Evolutionary conservation across 1,140 invertebrate genomes (phyloP), one percentile per base, ranked within the genome.

Genomic region (Plectrocnemia conspersa): DNA sequence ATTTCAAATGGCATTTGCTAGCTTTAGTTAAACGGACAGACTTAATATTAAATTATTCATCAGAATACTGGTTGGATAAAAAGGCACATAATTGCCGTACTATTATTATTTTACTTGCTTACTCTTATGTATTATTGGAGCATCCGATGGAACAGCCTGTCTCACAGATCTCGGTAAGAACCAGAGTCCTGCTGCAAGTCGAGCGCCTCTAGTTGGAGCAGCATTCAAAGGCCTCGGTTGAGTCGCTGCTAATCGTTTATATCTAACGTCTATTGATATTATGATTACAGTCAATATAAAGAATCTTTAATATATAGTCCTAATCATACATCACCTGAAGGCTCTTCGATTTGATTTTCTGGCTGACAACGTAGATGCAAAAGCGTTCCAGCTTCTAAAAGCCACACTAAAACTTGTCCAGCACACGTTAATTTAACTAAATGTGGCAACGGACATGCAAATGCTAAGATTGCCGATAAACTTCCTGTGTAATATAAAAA

Each of bases 391-490:
- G 73, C 68, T 58, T 76, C 70, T 41, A 76, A 68, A 2, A 66
- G 63, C 56, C 74, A 72, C 9, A 71, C 68, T 19, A 76, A 59
- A 47, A 76, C 63, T 57, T 75, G 74, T 44, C 74, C 74, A 3
- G 69, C 74, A 42, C 74, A 73, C 66, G 74, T 73, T 35, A 76
- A 54, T 13, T 72, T 75, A 57, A 76, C 73, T 69, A 76, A 71
- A 50, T 75, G 74, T 2, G 71, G 68, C 55, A 84, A 56, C 0
- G 82, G 82, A 64, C 82, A 83, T 10, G 82, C 81, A 62, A 83
- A 83, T 1, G 82, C 81, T 50, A 84, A 63, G 60, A 83, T 83
- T 27, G 80, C 79, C 42, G 80, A 77, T 48, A 83, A 63, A 60
- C 81, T 83, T 47, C 82, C 79, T 81, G 64, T 25, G 52, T 11